A percentile compares a stretch with the other conserved stretches of the same genome.
These are phyloP conservation scores for Casuarius casuarius DNA, from an alignment of 2,113 vertebrate species.

Conservation along the genomic window DNA sequence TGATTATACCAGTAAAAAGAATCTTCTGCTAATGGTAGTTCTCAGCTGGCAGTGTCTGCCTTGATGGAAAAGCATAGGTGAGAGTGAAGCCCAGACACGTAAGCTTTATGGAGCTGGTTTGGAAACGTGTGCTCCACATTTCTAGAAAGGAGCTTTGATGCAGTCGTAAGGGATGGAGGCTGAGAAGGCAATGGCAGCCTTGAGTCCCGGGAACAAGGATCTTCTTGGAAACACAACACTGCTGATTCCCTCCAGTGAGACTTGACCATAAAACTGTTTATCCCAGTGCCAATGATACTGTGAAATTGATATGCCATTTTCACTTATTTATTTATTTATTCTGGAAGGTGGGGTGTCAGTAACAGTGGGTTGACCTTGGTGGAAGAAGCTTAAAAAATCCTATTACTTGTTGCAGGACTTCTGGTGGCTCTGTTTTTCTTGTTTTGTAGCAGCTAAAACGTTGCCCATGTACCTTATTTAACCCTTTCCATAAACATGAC, in stretches of 20 bases:
- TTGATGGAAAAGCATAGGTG: background rate
- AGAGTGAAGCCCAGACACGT: background rate
- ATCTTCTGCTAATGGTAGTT: background rate
- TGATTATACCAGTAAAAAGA: conserved; percentile 5
- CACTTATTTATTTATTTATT: background rate
- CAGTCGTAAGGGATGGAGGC: background rate
- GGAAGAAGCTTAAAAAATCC: background rate
- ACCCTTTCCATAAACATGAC: background rate
- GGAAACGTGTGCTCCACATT: background rate
- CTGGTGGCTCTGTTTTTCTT: background rate
- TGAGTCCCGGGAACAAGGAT: background rate
- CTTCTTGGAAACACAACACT: no score
- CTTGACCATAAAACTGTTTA: background rate
- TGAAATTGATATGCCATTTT: background rate
- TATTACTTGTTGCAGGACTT: background rate
- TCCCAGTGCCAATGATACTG: rapidly evolving
- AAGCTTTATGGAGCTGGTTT: background rate
- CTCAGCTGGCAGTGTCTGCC: conserved; percentile 16
- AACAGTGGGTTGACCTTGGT: conserved; percentile 31
- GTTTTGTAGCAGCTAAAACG: background rate
- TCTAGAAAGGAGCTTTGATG: background rate
- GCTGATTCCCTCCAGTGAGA: background rate
- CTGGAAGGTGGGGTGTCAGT: background rate
- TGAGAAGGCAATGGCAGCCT: background rate
- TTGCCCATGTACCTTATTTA: conserved; percentile 22